Conservation (phyloP, 1,140 invertebrate genomes). For the Listronotus oregonensis region DNA sequence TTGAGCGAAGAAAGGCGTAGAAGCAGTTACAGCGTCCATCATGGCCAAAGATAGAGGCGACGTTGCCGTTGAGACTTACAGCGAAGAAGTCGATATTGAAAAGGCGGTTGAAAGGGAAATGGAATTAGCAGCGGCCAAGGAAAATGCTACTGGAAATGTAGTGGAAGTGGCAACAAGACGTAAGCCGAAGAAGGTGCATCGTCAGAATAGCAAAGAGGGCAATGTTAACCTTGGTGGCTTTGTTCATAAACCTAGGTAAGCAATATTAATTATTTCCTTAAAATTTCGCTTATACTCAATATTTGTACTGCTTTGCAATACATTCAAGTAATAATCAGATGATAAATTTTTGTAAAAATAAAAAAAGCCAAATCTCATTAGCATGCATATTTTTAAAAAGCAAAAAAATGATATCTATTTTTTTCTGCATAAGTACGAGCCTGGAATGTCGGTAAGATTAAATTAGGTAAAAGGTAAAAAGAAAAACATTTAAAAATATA, state of each 20-base stretch:
- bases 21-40: conserved; percentile 3
- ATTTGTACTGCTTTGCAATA: too few species aligned
- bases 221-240: conserved; percentile 32
- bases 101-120: conserved; percentile 41
- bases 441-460: too few species aligned
- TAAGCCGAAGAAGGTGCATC: conserved; percentile 61
- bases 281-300: too few species aligned
- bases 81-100: conserved; percentile 30
- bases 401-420: too few species aligned
- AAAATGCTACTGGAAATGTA: conserved; percentile 29
- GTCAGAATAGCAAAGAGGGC: too few species aligned
- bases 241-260: conserved; percentile 44
- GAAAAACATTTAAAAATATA: too few species aligned
- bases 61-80: conserved; percentile 24
- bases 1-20: background rate
- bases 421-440: too few species aligned
- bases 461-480: too few species aligned
- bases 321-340: too few species aligned
- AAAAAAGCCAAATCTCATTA: too few species aligned
- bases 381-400: too few species aligned
- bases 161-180: conserved; percentile 53
- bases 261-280: background rate
- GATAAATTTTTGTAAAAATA: too few species aligned
- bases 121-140: conserved; percentile 30
- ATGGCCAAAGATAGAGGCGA: conserved; percentile 40